Evolutionary conservation across 2,797 vertebrate species (phyloP).

Genomic region (Masticophis lateralis): DNA sequence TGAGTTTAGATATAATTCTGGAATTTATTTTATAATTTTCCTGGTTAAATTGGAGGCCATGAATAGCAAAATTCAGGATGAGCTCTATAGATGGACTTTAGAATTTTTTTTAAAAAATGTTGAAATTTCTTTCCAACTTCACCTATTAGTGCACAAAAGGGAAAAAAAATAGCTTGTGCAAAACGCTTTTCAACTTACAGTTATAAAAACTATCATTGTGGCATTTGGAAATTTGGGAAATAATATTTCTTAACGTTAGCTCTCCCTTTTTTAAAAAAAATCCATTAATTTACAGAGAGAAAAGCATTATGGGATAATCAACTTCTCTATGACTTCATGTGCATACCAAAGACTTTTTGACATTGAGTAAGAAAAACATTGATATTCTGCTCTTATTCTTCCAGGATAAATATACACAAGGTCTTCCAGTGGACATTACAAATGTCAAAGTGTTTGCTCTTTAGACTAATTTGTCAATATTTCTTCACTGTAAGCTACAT

Average conservation of each 20-base stretch:
- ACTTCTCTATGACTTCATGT: constrained; percentile 14
- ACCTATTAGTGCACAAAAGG: neutral
- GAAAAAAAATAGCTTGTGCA: neutral
- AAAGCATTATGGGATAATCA: constrained; percentile 35
- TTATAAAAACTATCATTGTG: neutral
- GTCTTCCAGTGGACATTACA: constrained; percentile 79
- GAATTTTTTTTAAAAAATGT: neutral
- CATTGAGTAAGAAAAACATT: constrained; percentile 47
- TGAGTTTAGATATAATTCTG: neutral
- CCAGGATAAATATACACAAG: constrained; percentile 79
- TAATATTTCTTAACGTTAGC: neutral
- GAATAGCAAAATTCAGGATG: neutral
- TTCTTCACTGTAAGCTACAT: constrained; percentile 72
- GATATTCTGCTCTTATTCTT: constrained; percentile 68
- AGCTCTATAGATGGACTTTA: neutral
- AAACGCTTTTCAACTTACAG: neutral
- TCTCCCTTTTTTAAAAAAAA: neutral
- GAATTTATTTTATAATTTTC: neutral
- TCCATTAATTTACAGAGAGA: constrained; percentile 37
- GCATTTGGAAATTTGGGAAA: neutral
- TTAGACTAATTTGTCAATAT: constrained; percentile 80
- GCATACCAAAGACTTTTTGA: neutral
- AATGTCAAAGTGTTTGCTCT: constrained; percentile 82
- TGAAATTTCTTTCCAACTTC: too few relatives aligned
- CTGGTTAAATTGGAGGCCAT: neutral